Evolutionary conservation across 35 echinoderm and acorn worm species (phyloP).

Genomic region (Ophioderma brevispina): DNA sequence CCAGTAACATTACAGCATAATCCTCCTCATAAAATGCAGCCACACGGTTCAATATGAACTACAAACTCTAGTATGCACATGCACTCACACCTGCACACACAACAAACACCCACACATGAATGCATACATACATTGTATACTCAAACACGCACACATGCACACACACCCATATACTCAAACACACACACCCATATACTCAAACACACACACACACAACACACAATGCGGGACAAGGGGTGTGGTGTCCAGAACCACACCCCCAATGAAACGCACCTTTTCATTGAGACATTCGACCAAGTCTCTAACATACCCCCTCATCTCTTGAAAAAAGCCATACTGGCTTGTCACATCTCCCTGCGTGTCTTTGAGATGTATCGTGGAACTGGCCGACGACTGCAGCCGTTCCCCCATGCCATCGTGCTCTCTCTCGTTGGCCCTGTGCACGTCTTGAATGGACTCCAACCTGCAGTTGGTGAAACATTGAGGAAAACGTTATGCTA

Average conservation of each 20-base stretch:
- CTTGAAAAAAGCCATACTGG: constrained; percentile 95
- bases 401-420: constrained; percentile 62
- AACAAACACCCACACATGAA: too few species aligned
- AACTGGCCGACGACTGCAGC: constrained; percentile 58
- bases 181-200: neutral
- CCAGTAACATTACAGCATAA: too few species aligned
- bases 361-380: constrained; percentile 67
- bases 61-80: too few species aligned
- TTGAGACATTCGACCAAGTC: constrained; percentile 96
- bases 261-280: constrained; percentile 84
- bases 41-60: too few species aligned
- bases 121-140: too few species aligned
- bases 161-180: neutral
- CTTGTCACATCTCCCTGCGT: constrained; percentile 54
- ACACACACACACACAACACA: neutral
- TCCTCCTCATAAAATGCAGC: too few species aligned
- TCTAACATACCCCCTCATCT: constrained; percentile 95
- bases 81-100: too few species aligned
- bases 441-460: constrained; percentile 73
- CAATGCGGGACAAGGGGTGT: neutral
- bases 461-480: constrained; percentile 46
- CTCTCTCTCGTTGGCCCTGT: constrained; percentile 82
- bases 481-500: constrained; percentile 4
- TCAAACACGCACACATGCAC: too few species aligned
- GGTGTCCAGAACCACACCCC: neutral